A percentile compares a stretch with the other conserved stretches of the same genome.
These are phyloP conservation scores for Sebastiscus tertius DNA, from an alignment of 2,797 vertebrate species.

Conservation along the genomic window DNA sequence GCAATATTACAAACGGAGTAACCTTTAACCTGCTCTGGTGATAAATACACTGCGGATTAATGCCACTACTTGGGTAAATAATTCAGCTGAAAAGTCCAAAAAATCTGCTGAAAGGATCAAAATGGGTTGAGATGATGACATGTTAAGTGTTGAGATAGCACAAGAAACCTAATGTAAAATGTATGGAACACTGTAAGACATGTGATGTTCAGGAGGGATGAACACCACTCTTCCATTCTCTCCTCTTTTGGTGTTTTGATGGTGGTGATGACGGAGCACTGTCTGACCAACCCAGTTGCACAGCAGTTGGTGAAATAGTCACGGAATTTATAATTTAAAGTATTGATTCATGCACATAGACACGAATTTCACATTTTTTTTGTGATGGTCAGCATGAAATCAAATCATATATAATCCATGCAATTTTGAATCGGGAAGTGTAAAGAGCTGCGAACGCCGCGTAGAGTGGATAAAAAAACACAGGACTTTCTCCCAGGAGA, in stretches of 20 bases:
- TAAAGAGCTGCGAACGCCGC: too few relatives aligned
- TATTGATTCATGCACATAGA: too few relatives aligned
- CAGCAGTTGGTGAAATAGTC: too few relatives aligned
- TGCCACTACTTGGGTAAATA: slow-evolving; percentile 15
- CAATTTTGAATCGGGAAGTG: too few relatives aligned
- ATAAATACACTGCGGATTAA: slow-evolving; percentile 20
- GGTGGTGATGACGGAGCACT: background rate
- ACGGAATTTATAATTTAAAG: too few relatives aligned
- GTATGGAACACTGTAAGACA: background rate
- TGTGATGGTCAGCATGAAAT: too few relatives aligned
- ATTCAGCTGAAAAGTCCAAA: slow-evolving; percentile 5
- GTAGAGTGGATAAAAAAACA: too few relatives aligned
- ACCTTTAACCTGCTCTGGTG: slow-evolving; percentile 41
- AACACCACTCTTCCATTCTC: background rate
- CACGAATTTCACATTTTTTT: too few relatives aligned
- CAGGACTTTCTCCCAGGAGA: too few relatives aligned
- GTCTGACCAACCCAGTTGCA: background rate
- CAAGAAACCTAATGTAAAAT: background rate
- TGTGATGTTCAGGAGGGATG: background rate
- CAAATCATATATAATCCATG: too few relatives aligned
- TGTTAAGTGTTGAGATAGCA: background rate
- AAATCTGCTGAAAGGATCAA: slow-evolving; percentile 9
- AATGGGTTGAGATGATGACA: background rate
- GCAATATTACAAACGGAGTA: slow-evolving; percentile 21
- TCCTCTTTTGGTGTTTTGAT: background rate